These are phyloP conservation scores for Drosophila gaucha DNA, from an alignment of 2,888 invertebrate species.

Conservation along the genomic window DNA sequence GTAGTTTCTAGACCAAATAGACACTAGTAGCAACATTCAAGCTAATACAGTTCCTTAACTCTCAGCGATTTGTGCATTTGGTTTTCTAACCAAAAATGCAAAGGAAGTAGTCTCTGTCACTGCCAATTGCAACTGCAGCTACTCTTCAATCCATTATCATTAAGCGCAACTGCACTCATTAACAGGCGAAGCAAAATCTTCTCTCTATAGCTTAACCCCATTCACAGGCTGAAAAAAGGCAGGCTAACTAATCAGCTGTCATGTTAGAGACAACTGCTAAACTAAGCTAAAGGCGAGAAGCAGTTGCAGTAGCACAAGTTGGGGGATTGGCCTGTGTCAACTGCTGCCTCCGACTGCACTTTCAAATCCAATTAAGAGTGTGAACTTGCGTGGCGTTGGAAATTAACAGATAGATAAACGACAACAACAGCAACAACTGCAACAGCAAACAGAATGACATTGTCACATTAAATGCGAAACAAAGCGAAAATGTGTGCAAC, in stretches of 20 bases:
- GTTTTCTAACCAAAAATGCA: slow-evolving; percentile 1
- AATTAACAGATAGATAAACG: slow-evolving; percentile 74
- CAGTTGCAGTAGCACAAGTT: not conserved
- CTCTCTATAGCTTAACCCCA: slow-evolving; percentile 53
- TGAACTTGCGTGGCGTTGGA: slow-evolving; percentile 71
- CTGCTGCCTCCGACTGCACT: slow-evolving; percentile 56
- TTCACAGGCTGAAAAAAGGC: slow-evolving; percentile 52
- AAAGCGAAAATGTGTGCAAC: slow-evolving; percentile 63
- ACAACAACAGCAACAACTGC: slow-evolving; percentile 21
- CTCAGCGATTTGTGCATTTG: slow-evolving; percentile 1
- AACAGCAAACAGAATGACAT: slow-evolving; percentile 55
- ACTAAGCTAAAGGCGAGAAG: not conserved
- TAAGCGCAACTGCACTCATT: slow-evolving; percentile 38
- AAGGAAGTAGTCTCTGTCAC: not conserved
- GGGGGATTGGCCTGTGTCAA: slow-evolving; percentile 49
- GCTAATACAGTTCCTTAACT: not conserved
- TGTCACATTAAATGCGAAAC: slow-evolving; percentile 79
- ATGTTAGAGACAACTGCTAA: slow-evolving; percentile 50
- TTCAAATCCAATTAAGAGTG: slow-evolving; percentile 81
- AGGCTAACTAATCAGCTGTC: slow-evolving; percentile 70
- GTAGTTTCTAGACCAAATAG: not conserved
- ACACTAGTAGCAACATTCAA: not conserved
- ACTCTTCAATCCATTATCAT: slow-evolving; percentile 32
- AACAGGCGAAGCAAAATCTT: slow-evolving; percentile 23
- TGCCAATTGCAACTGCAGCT: slow-evolving; percentile 16